phyloP scores from a whole-genome alignment of 2,113 vertebrate genomes.

The Pithys albifrons region DNA sequence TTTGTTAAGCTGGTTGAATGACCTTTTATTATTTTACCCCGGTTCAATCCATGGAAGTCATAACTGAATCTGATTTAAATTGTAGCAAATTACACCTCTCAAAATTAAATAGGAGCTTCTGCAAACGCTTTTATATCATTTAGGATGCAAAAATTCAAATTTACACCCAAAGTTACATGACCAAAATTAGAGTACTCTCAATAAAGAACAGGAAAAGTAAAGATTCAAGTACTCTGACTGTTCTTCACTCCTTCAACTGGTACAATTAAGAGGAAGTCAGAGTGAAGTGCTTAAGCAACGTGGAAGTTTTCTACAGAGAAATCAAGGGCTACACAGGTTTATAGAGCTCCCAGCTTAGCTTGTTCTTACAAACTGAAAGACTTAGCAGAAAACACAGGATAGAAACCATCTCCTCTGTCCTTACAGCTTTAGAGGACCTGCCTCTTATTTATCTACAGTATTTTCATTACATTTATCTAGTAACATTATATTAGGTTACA shows the following conservation, averaged over 20 bases:
- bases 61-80: background rate
- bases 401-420: background rate
- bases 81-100: background rate
- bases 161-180: background rate
- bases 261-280: background rate
- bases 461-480: background rate
- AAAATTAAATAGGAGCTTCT: background rate
- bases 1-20: background rate
- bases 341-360: background rate
- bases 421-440: background rate
- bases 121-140: background rate
- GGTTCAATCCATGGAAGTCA: background rate
- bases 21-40: background rate
- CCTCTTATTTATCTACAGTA: background rate
- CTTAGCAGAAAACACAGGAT: background rate
- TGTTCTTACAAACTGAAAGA: background rate
- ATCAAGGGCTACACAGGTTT: background rate
- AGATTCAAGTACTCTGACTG: fast-evolving
- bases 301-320: background rate
- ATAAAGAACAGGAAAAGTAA: background rate
- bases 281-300: background rate
- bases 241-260: background rate
- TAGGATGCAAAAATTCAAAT: background rate
- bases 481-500: background rate
- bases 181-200: background rate